Evolutionary conservation across 37 sponge, comb jelly and placozoan species (phyloP).

Genomic region (Sycon ciliatum): DNA sequence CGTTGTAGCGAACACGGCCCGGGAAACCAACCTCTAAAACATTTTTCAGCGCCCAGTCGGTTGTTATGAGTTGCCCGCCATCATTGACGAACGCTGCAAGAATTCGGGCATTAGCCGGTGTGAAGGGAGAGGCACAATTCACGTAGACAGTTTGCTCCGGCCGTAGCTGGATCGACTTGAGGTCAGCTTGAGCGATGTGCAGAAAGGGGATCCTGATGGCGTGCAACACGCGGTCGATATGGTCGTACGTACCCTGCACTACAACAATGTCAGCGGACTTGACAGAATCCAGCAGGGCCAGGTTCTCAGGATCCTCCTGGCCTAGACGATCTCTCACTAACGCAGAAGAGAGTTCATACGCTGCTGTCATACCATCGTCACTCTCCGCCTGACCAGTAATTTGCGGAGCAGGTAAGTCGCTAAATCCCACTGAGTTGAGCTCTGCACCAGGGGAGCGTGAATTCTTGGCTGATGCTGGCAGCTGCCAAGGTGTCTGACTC

Average conservation of each 20-base stretch:
- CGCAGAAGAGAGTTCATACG: no score
- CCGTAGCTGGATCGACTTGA: slow-evolving; percentile 39
- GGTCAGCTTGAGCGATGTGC: slow-evolving; percentile 17
- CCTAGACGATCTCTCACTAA: slow-evolving; percentile 47
- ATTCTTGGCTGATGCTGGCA: no score
- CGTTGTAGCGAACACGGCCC: slow-evolving; percentile 41
- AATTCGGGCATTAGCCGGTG: slow-evolving; percentile 33
- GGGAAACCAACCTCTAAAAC: slow-evolving; percentile 66
- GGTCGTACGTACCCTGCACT: slow-evolving; percentile 62
- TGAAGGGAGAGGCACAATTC: slow-evolving; percentile 55
- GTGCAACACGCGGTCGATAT: slow-evolving; percentile 61
- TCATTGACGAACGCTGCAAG: slow-evolving; percentile 46
- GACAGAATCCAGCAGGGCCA: slow-evolving; percentile 41
- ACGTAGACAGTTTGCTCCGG: slow-evolving; percentile 73
- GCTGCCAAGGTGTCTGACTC: no score
- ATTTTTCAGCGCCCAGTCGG: slow-evolving; percentile 67
- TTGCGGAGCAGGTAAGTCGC: no score
- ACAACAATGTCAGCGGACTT: slow-evolving; percentile 55
- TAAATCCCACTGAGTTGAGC: no score
- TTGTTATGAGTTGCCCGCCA: slow-evolving; percentile 65
- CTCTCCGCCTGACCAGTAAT: no score
- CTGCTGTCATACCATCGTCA: no score
- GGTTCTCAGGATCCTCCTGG: slow-evolving; percentile 51
- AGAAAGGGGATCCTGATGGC: slow-evolving; percentile 58
- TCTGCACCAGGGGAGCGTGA: no score